phyloP scores from a whole-genome alignment of 2,888 invertebrate species.

The Bunonema sp. region DNA sequence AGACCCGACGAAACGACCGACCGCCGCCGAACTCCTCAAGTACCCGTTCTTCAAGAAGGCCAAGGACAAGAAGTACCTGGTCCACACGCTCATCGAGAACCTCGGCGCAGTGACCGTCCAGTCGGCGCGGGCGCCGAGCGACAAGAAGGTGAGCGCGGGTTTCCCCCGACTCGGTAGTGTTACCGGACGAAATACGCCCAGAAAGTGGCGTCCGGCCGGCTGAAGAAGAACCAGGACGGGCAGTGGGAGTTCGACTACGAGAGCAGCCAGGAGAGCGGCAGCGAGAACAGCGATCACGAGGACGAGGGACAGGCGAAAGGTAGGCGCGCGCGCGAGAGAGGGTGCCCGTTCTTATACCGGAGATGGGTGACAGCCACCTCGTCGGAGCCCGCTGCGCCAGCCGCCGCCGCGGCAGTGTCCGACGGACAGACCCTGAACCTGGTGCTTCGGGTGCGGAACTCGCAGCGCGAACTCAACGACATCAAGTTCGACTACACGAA shows the following conservation, averaged over 20 bases:
- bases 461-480: constrained; percentile 77
- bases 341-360: no score
- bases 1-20: constrained; percentile 55
- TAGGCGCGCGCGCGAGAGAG: neutral
- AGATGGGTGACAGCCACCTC: neutral
- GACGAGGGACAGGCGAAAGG: constrained; percentile 8
- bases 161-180: no score
- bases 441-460: constrained; percentile 53
- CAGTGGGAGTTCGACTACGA: constrained; percentile 44
- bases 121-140: constrained; percentile 7
- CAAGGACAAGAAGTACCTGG: constrained; percentile 47
- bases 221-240: constrained; percentile 40
- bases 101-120: constrained; percentile 30
- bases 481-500: constrained; percentile 83
- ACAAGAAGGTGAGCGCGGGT: constrained; percentile 18
- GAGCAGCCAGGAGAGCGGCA: neutral
- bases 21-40: constrained; percentile 82
- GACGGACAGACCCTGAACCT: constrained; percentile 15
- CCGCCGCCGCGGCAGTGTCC: neutral
- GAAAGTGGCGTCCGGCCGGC: constrained; percentile 38
- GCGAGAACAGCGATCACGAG: constrained; percentile 6
- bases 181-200: no score
- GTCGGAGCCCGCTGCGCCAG: neutral
- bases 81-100: constrained; percentile 42
- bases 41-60: constrained; percentile 95